Conservation (phyloP, 2,113 vertebrate genomes). For the Gyps fulvus region DNA sequence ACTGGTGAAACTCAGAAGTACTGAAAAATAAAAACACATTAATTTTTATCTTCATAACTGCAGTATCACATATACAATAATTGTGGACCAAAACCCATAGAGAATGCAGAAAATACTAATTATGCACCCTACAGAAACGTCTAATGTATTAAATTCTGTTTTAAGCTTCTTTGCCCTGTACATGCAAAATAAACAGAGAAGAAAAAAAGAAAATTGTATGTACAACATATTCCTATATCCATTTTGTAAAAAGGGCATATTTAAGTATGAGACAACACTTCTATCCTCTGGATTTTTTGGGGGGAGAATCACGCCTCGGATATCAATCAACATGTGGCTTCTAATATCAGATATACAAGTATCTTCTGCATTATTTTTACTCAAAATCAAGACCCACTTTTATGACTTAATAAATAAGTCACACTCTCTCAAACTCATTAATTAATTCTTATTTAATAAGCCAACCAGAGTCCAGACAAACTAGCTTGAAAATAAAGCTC, state of each 20-base stretch:
- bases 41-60: neutral
- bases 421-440: neutral
- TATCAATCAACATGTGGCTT: neutral
- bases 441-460: neutral
- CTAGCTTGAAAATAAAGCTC: neutral
- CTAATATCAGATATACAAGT: neutral
- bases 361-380: neutral
- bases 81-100: neutral
- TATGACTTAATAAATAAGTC: neutral
- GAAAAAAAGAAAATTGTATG: neutral
- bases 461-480: neutral
- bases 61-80: neutral
- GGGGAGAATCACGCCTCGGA: rapidly evolving
- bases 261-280: neutral
- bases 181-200: neutral
- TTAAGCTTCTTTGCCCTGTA: neutral
- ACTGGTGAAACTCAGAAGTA: neutral
- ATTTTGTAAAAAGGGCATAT: neutral
- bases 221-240: neutral
- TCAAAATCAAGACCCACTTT: neutral
- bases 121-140: neutral
- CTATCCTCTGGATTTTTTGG: neutral
- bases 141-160: neutral
- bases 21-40: neutral
- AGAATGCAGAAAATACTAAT: neutral